Percentiles rank a stretch among this genome's conserved stretches.
Evolutionary conservation across 2,797 vertebrate species (phyloP).

Genomic region (Trachops cirrhosus): DNA sequence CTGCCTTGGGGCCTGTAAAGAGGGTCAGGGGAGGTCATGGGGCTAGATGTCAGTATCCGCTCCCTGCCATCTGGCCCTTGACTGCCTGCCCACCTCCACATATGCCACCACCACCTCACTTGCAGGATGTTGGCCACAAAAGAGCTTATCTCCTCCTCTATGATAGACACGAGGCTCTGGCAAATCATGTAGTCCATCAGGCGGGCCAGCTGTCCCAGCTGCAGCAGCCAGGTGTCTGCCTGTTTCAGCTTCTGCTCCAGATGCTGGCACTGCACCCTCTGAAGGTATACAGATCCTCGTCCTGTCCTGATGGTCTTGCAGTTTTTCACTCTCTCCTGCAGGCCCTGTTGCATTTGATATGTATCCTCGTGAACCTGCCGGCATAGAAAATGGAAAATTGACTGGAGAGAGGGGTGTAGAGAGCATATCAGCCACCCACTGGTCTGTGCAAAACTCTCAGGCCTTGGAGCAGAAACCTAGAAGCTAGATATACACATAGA

Average conservation of each 20-base stretch:
- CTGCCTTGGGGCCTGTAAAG: constrained; percentile 60
- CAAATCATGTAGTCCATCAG: constrained; percentile 85
- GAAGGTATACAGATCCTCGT: constrained; percentile 78
- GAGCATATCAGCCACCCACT: background rate
- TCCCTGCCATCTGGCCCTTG: background rate
- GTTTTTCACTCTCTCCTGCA: constrained; percentile 80
- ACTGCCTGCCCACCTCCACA: background rate
- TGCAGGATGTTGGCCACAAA: constrained; percentile 83
- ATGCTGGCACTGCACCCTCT: constrained; percentile 60
- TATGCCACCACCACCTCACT: constrained; percentile 77
- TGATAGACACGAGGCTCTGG: constrained; percentile 83
- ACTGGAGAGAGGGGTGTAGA: background rate
- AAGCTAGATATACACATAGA: background rate
- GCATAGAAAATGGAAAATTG: background rate
- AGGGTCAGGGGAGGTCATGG: background rate
- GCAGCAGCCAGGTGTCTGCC: constrained; percentile 77
- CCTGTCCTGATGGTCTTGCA: constrained; percentile 46
- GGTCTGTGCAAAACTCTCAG: background rate
- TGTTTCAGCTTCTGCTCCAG: constrained; percentile 75
- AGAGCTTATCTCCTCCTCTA: constrained; percentile 74
- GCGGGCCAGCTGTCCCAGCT: constrained; percentile 82
- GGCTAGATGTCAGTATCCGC: background rate
- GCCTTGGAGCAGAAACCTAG: background rate
- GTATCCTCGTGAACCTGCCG: constrained; percentile 85
- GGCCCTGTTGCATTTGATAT: constrained; percentile 78